Conservation (phyloP, 2,797 vertebrate species). For the Melanotaenia nigrans region DNA sequence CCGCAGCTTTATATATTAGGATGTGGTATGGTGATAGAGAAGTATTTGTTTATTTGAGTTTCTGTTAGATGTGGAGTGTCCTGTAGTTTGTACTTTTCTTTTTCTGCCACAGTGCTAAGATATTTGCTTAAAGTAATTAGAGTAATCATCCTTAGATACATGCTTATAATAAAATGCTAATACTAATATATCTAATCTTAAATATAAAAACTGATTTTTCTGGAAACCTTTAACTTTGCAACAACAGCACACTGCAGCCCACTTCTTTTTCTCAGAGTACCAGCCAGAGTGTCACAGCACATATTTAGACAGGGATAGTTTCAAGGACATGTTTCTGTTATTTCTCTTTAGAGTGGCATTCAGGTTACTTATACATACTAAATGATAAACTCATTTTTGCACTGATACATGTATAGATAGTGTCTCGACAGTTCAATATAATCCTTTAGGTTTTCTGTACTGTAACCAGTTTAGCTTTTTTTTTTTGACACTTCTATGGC, state of each 20-base stretch:
- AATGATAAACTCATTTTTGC: conserved; percentile 26
- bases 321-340: background rate
- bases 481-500: too few relatives aligned
- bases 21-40: background rate
- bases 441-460: background rate
- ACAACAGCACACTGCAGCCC: background rate
- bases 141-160: background rate
- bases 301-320: background rate
- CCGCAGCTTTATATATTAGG: background rate
- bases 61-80: background rate
- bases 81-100: background rate
- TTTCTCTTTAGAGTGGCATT: background rate
- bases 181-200: background rate
- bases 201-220: background rate
- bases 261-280: conserved; percentile 4
- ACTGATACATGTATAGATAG: background rate
- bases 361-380: too few relatives aligned
- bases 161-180: background rate
- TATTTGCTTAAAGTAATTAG: background rate
- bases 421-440: background rate
- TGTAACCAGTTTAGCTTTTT: background rate
- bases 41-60: background rate
- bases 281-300: conserved; percentile 22
- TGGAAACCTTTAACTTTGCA: background rate
- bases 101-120: background rate